Conservation (phyloP, 2,797 vertebrate species). For the Spinus pinus region DNA sequence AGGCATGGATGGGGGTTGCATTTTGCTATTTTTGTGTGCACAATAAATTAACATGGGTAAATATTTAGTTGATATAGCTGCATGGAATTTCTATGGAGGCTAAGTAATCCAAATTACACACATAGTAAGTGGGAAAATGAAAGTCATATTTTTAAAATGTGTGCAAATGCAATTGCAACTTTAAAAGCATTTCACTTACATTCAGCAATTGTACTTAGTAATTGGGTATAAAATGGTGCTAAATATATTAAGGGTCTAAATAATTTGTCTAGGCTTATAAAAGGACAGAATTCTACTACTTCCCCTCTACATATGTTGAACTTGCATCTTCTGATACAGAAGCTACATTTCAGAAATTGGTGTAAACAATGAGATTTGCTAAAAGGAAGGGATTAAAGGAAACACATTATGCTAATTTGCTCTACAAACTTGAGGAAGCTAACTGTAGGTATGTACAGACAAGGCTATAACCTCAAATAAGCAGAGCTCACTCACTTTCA, state of each 20-base stretch:
- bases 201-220: not conserved
- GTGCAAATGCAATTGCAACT: not conserved
- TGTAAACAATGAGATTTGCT: not conserved
- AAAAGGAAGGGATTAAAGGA: not conserved
- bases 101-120: not conserved
- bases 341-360: not conserved
- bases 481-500: not conserved
- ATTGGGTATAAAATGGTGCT: slow-evolving; percentile 2
- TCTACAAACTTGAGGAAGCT: not conserved
- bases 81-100: slow-evolving; percentile 17
- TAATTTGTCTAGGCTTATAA: slow-evolving; percentile 42
- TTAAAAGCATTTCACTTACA: slow-evolving; percentile 5
- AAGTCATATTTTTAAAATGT: not conserved
- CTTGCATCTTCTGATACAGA: not conserved
- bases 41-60: slow-evolving; percentile 23
- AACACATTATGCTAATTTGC: not conserved
- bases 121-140: not conserved
- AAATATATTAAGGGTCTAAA: slow-evolving; percentile 10
- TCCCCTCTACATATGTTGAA: not conserved
- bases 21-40: slow-evolving; percentile 48
- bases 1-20: not conserved
- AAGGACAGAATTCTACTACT: not conserved
- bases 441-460: not conserved
- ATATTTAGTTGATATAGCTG: slow-evolving; percentile 26
- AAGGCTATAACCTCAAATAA: not conserved